Evolutionary conservation across 2,888 invertebrate species (phyloP).

Genomic region (Dermolepida albohirtum): DNA sequence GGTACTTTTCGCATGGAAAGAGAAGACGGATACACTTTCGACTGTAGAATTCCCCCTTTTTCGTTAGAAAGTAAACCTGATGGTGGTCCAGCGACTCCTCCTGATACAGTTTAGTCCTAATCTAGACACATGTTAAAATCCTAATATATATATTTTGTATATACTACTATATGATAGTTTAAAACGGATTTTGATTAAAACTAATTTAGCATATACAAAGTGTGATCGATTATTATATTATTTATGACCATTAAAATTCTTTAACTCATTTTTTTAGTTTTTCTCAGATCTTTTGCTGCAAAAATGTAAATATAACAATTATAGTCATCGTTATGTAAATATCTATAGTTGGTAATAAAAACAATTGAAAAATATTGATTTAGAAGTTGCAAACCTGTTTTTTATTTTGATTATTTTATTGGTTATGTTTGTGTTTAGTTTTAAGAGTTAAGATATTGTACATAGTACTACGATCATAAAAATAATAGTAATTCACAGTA

Average conservation of each 20-base stretch:
- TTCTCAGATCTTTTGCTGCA: not conserved
- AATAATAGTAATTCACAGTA: too few species aligned
- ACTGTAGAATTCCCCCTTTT: conserved; percentile 97
- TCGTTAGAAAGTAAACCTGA: conserved; percentile 95
- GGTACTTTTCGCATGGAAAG: conserved; percentile 98
- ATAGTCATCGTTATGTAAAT: too few species aligned
- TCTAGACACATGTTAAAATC: not conserved
- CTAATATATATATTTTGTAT: conserved; percentile 24
- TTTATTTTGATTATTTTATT: too few species aligned
- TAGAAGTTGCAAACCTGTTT: not conserved
- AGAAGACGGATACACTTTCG: conserved; percentile 96
- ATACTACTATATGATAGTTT: conserved; percentile 2
- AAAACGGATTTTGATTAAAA: not conserved
- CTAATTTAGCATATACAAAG: conserved; percentile 27
- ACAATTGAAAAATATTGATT: not conserved
- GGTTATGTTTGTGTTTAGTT: too few species aligned
- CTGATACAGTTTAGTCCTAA: conserved; percentile 54
- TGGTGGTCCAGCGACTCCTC: conserved; percentile 65
- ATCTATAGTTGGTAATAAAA: too few species aligned
- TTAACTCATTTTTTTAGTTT: not conserved
- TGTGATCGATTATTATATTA: conserved; percentile 27
- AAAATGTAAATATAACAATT: too few species aligned
- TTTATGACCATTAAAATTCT: conserved; percentile 31
- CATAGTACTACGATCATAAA: too few species aligned
- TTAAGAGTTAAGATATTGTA: too few species aligned